Evolutionary conservation across 2,113 vertebrate species (phyloP).

Genomic region (Pyxicephalus adspersus): DNA sequence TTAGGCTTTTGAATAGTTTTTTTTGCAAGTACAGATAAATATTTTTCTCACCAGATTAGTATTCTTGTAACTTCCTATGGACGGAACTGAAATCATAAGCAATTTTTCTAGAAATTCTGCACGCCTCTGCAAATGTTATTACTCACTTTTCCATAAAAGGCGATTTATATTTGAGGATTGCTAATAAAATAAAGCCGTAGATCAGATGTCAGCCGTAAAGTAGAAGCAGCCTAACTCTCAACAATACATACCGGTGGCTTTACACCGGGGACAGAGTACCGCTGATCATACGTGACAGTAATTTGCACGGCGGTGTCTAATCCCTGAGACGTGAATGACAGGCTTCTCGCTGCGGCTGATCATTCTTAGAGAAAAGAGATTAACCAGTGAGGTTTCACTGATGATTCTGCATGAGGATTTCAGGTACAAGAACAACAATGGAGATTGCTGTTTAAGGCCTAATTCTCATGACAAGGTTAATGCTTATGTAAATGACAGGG

Average conservation of each 20-base stretch:
- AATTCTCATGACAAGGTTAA: constrained; percentile 39
- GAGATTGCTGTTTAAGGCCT: constrained; percentile 38
- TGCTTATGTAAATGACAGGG: constrained; percentile 43
- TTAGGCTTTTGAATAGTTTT: too few relatives aligned
- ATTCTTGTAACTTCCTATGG: too few relatives aligned
- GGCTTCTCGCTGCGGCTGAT: constrained; percentile 26
- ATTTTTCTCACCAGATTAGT: too few relatives aligned
- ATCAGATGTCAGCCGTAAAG: neutral
- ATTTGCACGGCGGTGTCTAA: constrained; percentile 15
- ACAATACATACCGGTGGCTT: constrained; percentile 7
- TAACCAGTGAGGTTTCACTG: constrained; percentile 42
- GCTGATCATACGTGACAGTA: constrained; percentile 24
- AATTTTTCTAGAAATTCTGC: neutral
- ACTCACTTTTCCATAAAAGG: neutral
- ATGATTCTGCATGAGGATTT: constrained; percentile 32
- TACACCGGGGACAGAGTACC: neutral
- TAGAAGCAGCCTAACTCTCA: neutral
- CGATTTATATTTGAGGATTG: neutral
- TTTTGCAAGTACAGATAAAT: too few relatives aligned
- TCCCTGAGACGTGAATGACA: constrained; percentile 38
- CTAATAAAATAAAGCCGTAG: neutral
- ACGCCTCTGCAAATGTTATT: neutral
- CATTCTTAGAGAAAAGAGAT: constrained; percentile 22
- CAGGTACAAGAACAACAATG: constrained; percentile 44
- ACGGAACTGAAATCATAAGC: too few relatives aligned